Percentiles rank a stretch among this genome's conserved stretches.
Evolutionary conservation across 2,113 vertebrate genomes (phyloP).

Genomic region (Agapornis roseicollis): DNA sequence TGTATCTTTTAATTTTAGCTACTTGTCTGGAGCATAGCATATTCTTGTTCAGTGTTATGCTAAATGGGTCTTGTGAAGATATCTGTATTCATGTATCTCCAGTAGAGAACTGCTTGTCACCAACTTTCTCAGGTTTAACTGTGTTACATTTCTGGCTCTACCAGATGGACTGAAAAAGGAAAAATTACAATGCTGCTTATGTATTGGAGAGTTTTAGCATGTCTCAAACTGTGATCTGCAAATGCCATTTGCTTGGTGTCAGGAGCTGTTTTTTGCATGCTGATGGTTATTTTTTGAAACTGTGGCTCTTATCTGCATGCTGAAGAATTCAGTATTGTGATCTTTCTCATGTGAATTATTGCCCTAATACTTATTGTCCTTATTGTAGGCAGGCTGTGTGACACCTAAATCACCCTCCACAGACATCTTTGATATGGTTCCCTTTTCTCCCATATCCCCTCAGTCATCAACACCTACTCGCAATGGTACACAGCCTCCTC

Average conservation of each 20-base stretch:
- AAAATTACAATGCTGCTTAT: neutral
- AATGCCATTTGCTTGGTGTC: constrained; percentile 32
- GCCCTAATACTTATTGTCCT: constrained; percentile 63
- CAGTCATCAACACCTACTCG: constrained; percentile 83
- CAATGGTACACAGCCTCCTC: constrained; percentile 88
- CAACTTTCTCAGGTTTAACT: neutral
- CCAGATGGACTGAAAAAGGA: neutral
- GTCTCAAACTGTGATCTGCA: constrained; percentile 30
- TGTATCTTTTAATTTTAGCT: neutral
- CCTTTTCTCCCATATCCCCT: constrained; percentile 89
- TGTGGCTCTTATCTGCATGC: constrained; percentile 21
- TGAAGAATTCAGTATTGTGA: constrained; percentile 35
- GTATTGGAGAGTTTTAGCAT: neutral
- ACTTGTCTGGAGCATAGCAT: neutral
- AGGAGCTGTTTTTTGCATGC: constrained; percentile 50
- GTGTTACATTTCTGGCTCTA: neutral
- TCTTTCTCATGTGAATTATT: constrained; percentile 17
- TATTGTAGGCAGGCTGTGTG: constrained; percentile 84
- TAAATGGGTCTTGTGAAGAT: neutral
- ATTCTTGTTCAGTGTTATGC: neutral
- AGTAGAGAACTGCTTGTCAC: neutral
- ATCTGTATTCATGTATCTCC: neutral
- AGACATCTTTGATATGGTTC: constrained; percentile 98
- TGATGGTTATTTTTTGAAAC: neutral
- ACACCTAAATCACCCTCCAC: constrained; percentile 84